Conservation (phyloP, 1,140 invertebrate genomes). For the Drosophila auraria region DNA sequence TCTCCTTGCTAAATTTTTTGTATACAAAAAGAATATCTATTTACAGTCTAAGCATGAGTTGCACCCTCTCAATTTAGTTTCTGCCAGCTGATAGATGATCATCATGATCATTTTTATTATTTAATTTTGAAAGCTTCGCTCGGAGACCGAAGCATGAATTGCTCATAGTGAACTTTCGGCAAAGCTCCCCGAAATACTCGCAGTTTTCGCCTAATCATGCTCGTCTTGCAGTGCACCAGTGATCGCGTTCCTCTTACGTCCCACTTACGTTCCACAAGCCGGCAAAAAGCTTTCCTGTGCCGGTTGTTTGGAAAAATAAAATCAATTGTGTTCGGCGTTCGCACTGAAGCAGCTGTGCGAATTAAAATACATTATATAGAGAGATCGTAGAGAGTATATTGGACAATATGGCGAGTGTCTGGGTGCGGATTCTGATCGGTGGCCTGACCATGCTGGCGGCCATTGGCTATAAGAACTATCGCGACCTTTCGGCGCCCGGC, state of each 20-base stretch:
- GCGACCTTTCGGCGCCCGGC: conserved; percentile 55
- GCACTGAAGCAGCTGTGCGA: neutral
- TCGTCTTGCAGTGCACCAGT: conserved; percentile 18
- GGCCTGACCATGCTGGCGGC: conserved; percentile 48
- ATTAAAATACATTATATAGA: neutral
- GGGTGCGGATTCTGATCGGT: conserved; percentile 54
- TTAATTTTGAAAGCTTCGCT: neutral
- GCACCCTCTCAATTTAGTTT: neutral
- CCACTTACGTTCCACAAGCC: conserved; percentile 28
- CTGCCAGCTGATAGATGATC: conserved; percentile 12
- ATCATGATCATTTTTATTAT: conserved; percentile 17
- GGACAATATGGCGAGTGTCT: conserved; percentile 17
- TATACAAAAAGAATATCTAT: neutral
- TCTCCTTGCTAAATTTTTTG: neutral
- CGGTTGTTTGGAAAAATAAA: conserved; percentile 5
- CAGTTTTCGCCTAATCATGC: conserved; percentile 15
- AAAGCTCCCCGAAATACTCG: conserved; percentile 1
- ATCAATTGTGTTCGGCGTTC: conserved; percentile 30
- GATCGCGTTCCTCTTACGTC: neutral
- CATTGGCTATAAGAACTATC: conserved; percentile 65
- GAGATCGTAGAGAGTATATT: conserved; percentile 19
- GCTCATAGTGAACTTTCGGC: neutral
- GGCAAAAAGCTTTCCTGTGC: conserved; percentile 30
- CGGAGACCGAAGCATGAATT: neutral
- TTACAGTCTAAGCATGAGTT: conserved; percentile 36